Evolutionary conservation across 1,140 invertebrate genomes (phyloP).

Genomic region (Cotesia glomerata): DNA sequence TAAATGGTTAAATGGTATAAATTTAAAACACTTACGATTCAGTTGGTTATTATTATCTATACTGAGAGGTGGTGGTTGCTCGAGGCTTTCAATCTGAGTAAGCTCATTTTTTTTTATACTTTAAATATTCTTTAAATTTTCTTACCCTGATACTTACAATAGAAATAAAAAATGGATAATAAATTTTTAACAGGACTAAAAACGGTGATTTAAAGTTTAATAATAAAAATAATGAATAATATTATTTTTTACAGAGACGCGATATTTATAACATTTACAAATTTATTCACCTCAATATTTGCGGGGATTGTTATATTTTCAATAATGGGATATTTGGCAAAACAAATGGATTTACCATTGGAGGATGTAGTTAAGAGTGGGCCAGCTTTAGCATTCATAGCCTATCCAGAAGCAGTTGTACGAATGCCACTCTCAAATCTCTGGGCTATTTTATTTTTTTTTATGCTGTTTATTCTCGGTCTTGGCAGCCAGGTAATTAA

Average conservation of each 20-base stretch:
- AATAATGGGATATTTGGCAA: slow-evolving; percentile 78
- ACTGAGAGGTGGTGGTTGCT: too few species aligned
- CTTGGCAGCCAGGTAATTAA: slow-evolving; percentile 70
- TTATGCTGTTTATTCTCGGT: slow-evolving; percentile 82
- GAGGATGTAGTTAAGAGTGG: slow-evolving; percentile 69
- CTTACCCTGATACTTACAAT: too few species aligned
- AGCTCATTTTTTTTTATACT: too few species aligned
- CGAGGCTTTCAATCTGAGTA: too few species aligned
- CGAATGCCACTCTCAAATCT: slow-evolving; percentile 77
- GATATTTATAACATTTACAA: slow-evolving; percentile 72
- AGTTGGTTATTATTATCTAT: too few species aligned
- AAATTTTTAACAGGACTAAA: too few species aligned
- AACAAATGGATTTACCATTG: slow-evolving; percentile 70
- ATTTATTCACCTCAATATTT: slow-evolving; percentile 76
- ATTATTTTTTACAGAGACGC: slow-evolving; percentile 64
- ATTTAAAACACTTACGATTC: too few species aligned
- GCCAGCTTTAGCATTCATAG: slow-evolving; percentile 81
- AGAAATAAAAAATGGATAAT: too few species aligned
- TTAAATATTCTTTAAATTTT: too few species aligned
- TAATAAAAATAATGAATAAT: background rate
- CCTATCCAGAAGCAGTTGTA: slow-evolving; percentile 82
- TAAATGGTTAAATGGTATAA: too few species aligned
- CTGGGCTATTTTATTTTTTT: slow-evolving; percentile 85
- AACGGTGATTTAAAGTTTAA: too few species aligned
- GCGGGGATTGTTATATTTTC: slow-evolving; percentile 82